Evolutionary conservation across 1,140 invertebrate species (phyloP).

Genomic region (Oryctes rhinoceros): DNA sequence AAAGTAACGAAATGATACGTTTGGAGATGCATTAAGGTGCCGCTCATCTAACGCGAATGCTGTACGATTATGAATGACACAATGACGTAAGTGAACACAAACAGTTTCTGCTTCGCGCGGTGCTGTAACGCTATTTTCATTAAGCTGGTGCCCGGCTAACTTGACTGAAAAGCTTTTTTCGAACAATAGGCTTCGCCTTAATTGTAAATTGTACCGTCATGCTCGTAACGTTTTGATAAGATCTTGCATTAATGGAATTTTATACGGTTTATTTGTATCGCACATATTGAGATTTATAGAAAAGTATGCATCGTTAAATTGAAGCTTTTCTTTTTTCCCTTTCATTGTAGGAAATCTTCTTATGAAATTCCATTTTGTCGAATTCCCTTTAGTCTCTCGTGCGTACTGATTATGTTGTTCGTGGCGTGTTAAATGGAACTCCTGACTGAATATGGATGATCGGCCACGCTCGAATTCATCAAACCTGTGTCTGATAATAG

Average conservation of each 20-base stretch:
- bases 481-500: too few relatives aligned
- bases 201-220: neutral
- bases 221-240: neutral
- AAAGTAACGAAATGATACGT: constrained; percentile 27
- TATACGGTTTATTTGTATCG: neutral
- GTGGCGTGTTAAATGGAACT: too few relatives aligned
- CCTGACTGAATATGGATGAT: too few relatives aligned
- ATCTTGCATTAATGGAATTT: constrained; percentile 12
- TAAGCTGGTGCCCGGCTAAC: neutral
- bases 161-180: neutral
- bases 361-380: too few relatives aligned
- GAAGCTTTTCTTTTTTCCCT: too few relatives aligned
- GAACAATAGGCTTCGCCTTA: neutral
- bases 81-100: constrained; percentile 1
- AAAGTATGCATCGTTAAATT: too few relatives aligned
- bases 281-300: too few relatives aligned
- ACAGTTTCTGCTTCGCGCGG: neutral
- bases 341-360: too few relatives aligned
- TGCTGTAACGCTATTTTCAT: neutral
- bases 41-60: constrained; percentile 16
- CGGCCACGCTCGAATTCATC: too few relatives aligned
- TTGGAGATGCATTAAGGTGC: constrained; percentile 23
- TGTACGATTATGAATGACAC: constrained; percentile 13
- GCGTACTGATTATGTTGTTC: too few relatives aligned
- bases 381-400: too few relatives aligned